Conservation (phyloP, 1,140 invertebrate species). For the Habropoda laboriosa region DNA sequence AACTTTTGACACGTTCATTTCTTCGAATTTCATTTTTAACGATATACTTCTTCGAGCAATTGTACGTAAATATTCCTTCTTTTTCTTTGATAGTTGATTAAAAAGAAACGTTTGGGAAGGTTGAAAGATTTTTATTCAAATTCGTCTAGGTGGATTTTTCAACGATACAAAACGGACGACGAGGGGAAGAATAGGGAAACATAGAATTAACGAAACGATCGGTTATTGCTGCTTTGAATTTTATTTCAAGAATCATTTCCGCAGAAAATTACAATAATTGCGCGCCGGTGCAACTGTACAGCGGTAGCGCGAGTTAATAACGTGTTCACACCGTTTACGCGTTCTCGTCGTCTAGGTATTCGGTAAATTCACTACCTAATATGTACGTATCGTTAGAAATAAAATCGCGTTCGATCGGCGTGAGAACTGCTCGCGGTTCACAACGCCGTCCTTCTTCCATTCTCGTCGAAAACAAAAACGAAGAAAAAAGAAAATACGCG, state of each 20-base stretch:
- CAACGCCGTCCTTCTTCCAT: neutral
- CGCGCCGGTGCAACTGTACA: conserved; percentile 33
- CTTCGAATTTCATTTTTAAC: too few species aligned
- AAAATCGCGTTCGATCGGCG: too few species aligned
- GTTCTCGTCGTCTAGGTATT: conserved; percentile 36
- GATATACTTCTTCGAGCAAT: too few species aligned
- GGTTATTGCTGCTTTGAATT: conserved; percentile 41
- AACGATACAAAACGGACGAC: neutral
- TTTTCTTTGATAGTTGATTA: too few species aligned
- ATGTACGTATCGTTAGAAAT: conserved; percentile 14
- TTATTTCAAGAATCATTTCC: conserved; percentile 65
- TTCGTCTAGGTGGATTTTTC: too few species aligned
- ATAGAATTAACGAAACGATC: neutral
- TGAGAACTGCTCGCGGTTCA: conserved; percentile 1
- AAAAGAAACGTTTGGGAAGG: too few species aligned
- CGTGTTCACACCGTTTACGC: conserved; percentile 48
- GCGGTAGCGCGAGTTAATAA: conserved; percentile 51
- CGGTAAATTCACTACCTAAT: conserved; percentile 33
- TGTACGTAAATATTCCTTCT: too few species aligned
- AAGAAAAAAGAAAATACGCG: conserved; percentile 1
- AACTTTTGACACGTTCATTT: too few species aligned
- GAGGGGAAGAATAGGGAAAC: too few species aligned
- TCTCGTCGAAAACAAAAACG: neutral
- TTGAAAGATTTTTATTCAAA: too few species aligned
- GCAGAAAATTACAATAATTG: conserved; percentile 60